Percentiles rank a stretch among this genome's conserved stretches.
Evolutionary conservation across 2,888 invertebrate species (phyloP).

Genomic region (Sesamia inferens): DNA sequence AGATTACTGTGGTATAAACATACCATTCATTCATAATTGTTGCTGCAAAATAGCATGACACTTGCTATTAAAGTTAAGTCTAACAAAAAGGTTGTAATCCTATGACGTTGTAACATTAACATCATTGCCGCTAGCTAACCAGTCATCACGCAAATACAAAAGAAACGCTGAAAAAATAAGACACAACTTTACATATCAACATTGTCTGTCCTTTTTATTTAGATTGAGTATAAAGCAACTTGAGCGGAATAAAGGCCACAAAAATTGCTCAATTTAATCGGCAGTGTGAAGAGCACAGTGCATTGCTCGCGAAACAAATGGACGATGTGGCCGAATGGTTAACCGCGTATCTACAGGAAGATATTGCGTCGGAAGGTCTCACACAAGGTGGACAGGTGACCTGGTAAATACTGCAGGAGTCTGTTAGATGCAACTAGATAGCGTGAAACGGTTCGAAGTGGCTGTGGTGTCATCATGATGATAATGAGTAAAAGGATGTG

Average conservation of each 20-base stretch:
- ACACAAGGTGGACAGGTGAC: not conserved
- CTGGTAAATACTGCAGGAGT: too few relatives aligned
- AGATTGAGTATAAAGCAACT: not conserved
- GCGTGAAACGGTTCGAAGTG: not conserved
- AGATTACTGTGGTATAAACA: constrained; percentile 35
- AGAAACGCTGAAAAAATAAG: constrained; percentile 28
- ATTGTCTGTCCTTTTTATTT: not conserved
- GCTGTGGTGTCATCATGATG: not conserved
- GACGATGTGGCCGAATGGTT: not conserved
- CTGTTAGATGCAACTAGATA: not conserved
- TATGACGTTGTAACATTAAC: constrained; percentile 43
- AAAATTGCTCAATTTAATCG: not conserved
- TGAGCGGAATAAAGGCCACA: not conserved
- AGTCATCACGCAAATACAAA: constrained; percentile 13
- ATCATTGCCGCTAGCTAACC: constrained; percentile 25
- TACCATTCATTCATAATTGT: constrained; percentile 49
- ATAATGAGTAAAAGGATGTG: not conserved
- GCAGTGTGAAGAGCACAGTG: not conserved
- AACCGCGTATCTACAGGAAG: not conserved
- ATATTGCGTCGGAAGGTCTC: not conserved
- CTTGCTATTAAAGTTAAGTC: constrained; percentile 34
- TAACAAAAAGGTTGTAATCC: constrained; percentile 45
- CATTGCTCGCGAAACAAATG: not conserved
- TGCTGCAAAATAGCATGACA: constrained; percentile 50
- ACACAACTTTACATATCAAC: constrained; percentile 4